These are phyloP conservation scores for Drosophila teissieri DNA, from an alignment of 1,140 invertebrate species.

Conservation along the genomic window DNA sequence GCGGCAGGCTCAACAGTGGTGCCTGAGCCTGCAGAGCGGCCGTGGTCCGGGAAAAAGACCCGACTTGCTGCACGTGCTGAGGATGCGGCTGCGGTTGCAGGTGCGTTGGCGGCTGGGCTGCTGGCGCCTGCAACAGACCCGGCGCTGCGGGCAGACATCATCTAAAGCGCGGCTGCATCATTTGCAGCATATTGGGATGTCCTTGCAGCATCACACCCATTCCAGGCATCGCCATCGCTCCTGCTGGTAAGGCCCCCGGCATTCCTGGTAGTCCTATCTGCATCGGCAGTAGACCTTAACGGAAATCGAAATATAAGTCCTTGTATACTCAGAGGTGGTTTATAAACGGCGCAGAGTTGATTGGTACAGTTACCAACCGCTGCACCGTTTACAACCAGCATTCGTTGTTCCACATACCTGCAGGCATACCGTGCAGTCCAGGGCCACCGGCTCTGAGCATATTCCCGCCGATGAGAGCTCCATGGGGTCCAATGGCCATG, in stretches of 20 bases:
- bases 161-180: constrained; percentile 92
- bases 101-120: constrained; percentile 49
- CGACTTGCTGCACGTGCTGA: constrained; percentile 48
- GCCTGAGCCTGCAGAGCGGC: constrained; percentile 37
- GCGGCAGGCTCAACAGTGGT: constrained; percentile 60
- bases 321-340: background rate
- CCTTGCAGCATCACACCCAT: constrained; percentile 89
- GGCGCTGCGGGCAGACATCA: constrained; percentile 87
- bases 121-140: constrained; percentile 68
- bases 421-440: constrained; percentile 86
- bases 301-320: background rate
- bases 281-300: constrained; percentile 70
- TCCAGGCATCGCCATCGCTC: constrained; percentile 86
- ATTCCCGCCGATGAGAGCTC: constrained; percentile 89
- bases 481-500: constrained; percentile 89
- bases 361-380: too few species aligned
- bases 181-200: constrained; percentile 88
- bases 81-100: constrained; percentile 64
- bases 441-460: constrained; percentile 90
- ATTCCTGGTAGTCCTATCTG: constrained; percentile 86
- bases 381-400: too few species aligned
- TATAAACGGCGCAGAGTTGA: too few species aligned
- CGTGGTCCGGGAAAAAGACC: constrained; percentile 35
- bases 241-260: constrained; percentile 84
- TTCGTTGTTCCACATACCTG: constrained; percentile 87